Evolutionary conservation across 2,888 invertebrate species (phyloP).

Genomic region (Plemyria rubiginata): DNA sequence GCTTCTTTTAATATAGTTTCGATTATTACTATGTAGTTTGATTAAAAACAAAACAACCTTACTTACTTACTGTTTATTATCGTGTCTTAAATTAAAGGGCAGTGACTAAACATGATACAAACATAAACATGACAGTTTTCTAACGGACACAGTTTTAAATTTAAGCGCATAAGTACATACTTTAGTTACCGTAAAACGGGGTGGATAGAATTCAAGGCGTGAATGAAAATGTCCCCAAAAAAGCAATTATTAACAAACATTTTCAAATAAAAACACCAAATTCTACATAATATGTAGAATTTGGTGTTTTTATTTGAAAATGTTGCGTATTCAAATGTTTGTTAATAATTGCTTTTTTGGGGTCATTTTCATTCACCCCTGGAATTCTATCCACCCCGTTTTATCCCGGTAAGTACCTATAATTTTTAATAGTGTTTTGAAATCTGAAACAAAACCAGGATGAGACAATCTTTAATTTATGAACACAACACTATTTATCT

Average conservation of each 20-base stretch:
- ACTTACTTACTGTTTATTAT: conserved; percentile 17
- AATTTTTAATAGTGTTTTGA: background rate
- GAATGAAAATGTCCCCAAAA: too few relatives aligned
- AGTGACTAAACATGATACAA: conserved; percentile 18
- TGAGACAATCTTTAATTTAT: background rate
- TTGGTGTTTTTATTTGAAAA: too few relatives aligned
- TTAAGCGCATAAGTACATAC: background rate
- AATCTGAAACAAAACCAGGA: conserved; percentile 9
- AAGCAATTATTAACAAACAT: too few relatives aligned
- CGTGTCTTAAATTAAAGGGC: conserved; percentile 21
- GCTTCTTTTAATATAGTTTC: conserved; percentile 51
- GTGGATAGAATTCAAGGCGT: too few relatives aligned
- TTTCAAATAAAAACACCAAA: too few relatives aligned
- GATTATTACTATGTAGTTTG: conserved; percentile 31
- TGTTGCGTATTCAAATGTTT: too few relatives aligned
- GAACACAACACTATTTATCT: conserved; percentile 48
- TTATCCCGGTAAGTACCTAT: too few relatives aligned
- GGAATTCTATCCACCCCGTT: too few relatives aligned
- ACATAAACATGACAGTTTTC: background rate
- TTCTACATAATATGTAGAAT: too few relatives aligned
- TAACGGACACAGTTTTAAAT: conserved; percentile 1
- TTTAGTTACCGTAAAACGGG: too few relatives aligned
- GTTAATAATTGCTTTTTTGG: too few relatives aligned
- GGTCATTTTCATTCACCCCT: too few relatives aligned
- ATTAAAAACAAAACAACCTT: conserved; percentile 20